Percentiles rank a stretch among this genome's conserved stretches.
Conservation (phyloP, 2,888 invertebrate species). For the Uropetala carovei region DNA sequence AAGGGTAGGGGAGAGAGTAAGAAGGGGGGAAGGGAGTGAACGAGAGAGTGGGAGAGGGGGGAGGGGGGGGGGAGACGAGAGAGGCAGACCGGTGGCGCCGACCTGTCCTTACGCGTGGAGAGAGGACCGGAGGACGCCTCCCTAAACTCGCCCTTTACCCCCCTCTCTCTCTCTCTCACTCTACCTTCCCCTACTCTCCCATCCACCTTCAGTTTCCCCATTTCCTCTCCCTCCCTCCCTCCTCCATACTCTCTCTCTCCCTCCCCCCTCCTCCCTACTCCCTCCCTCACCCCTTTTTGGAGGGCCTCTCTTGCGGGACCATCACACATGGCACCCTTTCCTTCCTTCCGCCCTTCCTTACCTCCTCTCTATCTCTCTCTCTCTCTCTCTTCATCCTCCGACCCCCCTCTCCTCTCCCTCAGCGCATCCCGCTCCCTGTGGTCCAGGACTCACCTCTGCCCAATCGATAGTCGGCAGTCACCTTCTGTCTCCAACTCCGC, state of each 20-base stretch:
- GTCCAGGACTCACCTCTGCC: constrained; percentile 46
- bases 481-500: constrained; percentile 24
- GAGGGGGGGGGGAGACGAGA: neutral
- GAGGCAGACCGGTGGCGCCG: constrained; percentile 16
- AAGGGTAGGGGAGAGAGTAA: neutral
- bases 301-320: neutral
- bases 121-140: neutral
- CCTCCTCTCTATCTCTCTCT: neutral
- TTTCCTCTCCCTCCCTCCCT: neutral
- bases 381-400: neutral
- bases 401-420: neutral
- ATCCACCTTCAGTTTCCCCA: neutral
- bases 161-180: neutral
- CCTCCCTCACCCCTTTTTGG: too few relatives aligned
- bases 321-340: constrained; percentile 30
- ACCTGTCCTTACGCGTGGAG: neutral
- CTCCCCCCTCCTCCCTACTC: neutral
- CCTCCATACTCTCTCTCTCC: neutral
- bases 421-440: neutral
- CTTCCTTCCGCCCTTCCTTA: neutral
- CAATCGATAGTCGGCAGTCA: constrained; percentile 23
- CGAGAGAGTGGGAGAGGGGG: neutral
- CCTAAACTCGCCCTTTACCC: too few relatives aligned
- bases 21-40: neutral
- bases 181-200: neutral